Evolutionary conservation across 2,888 invertebrate genomes (phyloP).

Genomic region (Drosophila paracracens): DNA sequence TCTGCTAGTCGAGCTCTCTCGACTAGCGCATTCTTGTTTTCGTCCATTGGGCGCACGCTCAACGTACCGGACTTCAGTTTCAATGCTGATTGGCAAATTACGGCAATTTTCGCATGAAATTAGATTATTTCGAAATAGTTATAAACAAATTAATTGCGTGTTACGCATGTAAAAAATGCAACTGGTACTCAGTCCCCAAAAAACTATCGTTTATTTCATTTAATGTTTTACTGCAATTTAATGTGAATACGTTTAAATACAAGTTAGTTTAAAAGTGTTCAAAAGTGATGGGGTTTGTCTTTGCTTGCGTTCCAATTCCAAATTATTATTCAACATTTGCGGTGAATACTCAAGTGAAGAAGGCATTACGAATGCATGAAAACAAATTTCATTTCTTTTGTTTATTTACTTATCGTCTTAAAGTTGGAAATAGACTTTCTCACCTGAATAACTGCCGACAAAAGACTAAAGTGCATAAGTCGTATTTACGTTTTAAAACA

Average conservation of each 20-base stretch:
- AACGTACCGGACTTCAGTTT: slow-evolving; percentile 56
- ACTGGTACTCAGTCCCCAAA: slow-evolving; percentile 14
- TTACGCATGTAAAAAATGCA: slow-evolving; percentile 35
- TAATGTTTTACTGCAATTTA: slow-evolving; percentile 5
- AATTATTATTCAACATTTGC: not conserved
- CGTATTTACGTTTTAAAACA: slow-evolving; percentile 8
- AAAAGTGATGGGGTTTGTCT: not conserved
- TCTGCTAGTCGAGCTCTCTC: not conserved
- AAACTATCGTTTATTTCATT: slow-evolving; percentile 3
- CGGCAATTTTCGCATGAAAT: slow-evolving; percentile 75
- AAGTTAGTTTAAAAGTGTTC: not conserved
- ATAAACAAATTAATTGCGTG: slow-evolving; percentile 76
- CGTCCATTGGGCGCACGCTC: slow-evolving; percentile 25
- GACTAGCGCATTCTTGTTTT: not conserved
- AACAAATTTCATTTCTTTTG: not conserved
- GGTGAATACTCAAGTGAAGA: not conserved
- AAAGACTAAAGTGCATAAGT: slow-evolving; percentile 22
- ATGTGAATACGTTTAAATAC: slow-evolving; percentile 5
- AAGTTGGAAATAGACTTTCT: not conserved
- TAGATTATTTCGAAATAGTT: slow-evolving; percentile 79
- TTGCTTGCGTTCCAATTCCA: not conserved
- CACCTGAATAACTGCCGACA: not conserved
- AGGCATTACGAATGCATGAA: not conserved
- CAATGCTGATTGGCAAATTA: slow-evolving; percentile 81
- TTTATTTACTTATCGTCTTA: not conserved